Evolutionary conservation across 2,888 invertebrate genomes (phyloP).

Genomic region (Papilio elwesi): DNA sequence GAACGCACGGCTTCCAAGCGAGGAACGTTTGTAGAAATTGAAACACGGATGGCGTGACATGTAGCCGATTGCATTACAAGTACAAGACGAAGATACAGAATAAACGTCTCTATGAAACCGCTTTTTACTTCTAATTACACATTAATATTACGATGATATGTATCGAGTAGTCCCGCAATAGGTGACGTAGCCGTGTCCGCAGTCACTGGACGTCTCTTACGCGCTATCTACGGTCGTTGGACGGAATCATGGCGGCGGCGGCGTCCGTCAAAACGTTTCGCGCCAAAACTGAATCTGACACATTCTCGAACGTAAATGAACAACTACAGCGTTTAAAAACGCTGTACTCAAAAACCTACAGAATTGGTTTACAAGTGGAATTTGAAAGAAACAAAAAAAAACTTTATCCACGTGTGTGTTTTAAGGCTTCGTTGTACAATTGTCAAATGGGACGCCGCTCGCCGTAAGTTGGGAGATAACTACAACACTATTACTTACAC

Average conservation of each 20-base stretch:
- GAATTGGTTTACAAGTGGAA: conserved; percentile 48
- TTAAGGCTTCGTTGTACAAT: conserved; percentile 78
- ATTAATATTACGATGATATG: conserved; percentile 89
- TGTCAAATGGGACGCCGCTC: conserved; percentile 67
- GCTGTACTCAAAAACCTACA: neutral
- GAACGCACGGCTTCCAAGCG: conserved; percentile 65
- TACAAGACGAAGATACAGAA: conserved; percentile 82
- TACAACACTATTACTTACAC: conserved; percentile 80
- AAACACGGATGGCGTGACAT: conserved; percentile 73
- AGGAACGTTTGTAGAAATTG: conserved; percentile 61
- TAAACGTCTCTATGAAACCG: conserved; percentile 85
- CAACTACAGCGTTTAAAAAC: conserved; percentile 31
- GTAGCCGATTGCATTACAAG: conserved; percentile 79
- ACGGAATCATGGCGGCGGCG: conserved; percentile 83
- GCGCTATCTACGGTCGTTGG: conserved; percentile 84
- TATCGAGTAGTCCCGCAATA: conserved; percentile 88
- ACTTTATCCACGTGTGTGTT: neutral
- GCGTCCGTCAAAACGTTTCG: conserved; percentile 57
- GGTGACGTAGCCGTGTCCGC: conserved; percentile 84
- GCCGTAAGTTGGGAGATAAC: conserved; percentile 83
- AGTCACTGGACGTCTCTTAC: conserved; percentile 85
- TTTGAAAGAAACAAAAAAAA: conserved; percentile 45
- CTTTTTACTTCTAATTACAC: conserved; percentile 82
- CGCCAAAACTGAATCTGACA: conserved; percentile 54
- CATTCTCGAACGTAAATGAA: conserved; percentile 40